These are phyloP conservation scores for Heliconius hermathena DNA, from an alignment of 1,140 invertebrate genomes.

Conservation along the genomic window DNA sequence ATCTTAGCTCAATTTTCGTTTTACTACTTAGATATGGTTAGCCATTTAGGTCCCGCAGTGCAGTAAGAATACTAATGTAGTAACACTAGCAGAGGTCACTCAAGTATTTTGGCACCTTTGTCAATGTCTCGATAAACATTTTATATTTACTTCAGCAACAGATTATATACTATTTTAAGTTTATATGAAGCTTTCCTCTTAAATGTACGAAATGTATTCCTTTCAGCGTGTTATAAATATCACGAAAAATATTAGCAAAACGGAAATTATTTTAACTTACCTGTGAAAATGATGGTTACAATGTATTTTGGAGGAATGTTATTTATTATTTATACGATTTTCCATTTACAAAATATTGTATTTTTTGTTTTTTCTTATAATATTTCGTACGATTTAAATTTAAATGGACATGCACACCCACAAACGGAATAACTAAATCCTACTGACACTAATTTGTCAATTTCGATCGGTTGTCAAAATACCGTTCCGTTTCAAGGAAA, in stretches of 20 bases:
- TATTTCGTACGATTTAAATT: slow-evolving; percentile 32
- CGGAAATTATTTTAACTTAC: slow-evolving; percentile 54
- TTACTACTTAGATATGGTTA: background rate
- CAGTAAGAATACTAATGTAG: slow-evolving; percentile 53
- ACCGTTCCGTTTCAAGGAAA: slow-evolving; percentile 33
- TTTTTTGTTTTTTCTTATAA: background rate
- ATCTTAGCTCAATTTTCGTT: background rate
- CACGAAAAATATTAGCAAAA: slow-evolving; percentile 33
- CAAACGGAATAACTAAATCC: slow-evolving; percentile 58
- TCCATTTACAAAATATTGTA: slow-evolving; percentile 22
- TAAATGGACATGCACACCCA: slow-evolving; percentile 51
- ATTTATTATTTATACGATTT: slow-evolving; percentile 19
- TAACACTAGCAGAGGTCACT: slow-evolving; percentile 50
- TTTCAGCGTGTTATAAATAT: slow-evolving; percentile 41
- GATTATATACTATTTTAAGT: slow-evolving; percentile 26
- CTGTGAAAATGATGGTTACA: slow-evolving; percentile 42
- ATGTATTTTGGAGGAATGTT: background rate
- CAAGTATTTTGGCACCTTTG: slow-evolving; percentile 50
- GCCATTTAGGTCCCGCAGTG: slow-evolving; percentile 51
- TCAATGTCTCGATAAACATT: slow-evolving; percentile 38
- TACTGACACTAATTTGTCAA: slow-evolving; percentile 54
- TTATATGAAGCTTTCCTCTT: slow-evolving; percentile 16
- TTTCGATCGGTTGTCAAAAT: slow-evolving; percentile 51
- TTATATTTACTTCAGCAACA: slow-evolving; percentile 34
- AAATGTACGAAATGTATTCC: slow-evolving; percentile 39